Evolutionary conservation across 2,888 invertebrate genomes (phyloP).

Genomic region (Hoplodrina blanda): DNA sequence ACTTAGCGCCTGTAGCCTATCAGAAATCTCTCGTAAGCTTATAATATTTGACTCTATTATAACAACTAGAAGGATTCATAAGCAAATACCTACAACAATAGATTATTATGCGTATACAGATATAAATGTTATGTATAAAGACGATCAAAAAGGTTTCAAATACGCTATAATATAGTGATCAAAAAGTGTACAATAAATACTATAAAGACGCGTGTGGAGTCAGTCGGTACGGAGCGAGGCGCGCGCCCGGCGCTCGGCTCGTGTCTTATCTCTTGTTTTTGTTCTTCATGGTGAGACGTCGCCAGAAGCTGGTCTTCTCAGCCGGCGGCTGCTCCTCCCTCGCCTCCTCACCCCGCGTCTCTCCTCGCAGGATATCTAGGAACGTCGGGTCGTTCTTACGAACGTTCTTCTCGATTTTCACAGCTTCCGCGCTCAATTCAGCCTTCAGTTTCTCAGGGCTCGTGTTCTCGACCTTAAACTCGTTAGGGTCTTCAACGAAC

Average conservation of each 20-base stretch:
- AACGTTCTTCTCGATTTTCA: conserved; percentile 91
- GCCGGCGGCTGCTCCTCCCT: conserved; percentile 87
- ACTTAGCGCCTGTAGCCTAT: conserved; percentile 52
- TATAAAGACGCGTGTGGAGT: conserved; percentile 43
- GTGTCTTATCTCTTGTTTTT: conserved; percentile 92
- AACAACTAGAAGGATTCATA: conserved; percentile 63
- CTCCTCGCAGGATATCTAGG: conserved; percentile 93
- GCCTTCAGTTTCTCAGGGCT: conserved; percentile 93
- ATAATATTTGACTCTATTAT: conserved; percentile 59
- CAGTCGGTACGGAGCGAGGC: conserved; percentile 74
- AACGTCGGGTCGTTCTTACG: conserved; percentile 91
- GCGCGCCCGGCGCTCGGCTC: conserved; percentile 67
- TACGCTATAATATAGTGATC: conserved; percentile 50
- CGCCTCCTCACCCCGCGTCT: conserved; percentile 85
- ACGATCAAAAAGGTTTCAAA: conserved; percentile 58
- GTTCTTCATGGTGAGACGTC: conserved; percentile 93
- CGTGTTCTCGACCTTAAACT: conserved; percentile 93
- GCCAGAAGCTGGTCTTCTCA: conserved; percentile 93
- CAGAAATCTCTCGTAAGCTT: conserved; percentile 62
- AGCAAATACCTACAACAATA: conserved; percentile 59
- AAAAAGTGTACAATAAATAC: conserved; percentile 64
- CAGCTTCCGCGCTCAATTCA: conserved; percentile 92
- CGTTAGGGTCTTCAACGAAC: conserved; percentile 93
- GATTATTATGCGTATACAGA: conserved; percentile 60
- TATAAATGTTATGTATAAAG: conserved; percentile 60